These are phyloP conservation scores for Bufo bufo DNA, from an alignment of 2,113 vertebrate genomes.

Conservation along the genomic window DNA sequence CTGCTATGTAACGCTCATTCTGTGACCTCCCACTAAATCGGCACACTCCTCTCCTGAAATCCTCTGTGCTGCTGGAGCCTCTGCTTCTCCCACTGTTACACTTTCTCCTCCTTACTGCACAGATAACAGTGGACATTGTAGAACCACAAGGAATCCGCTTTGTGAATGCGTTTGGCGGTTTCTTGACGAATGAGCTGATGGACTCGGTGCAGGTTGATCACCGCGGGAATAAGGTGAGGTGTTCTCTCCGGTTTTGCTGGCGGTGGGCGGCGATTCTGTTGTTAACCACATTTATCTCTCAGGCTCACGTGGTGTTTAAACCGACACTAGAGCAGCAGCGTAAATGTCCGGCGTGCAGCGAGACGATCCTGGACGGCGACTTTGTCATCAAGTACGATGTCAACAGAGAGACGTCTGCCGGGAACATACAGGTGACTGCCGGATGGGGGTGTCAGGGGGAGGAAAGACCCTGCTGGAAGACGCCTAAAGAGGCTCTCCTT, in stretches of 20 bases:
- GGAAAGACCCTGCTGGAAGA: no score
- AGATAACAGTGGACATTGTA: constrained; percentile 23
- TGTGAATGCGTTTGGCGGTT: neutral
- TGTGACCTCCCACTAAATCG: neutral
- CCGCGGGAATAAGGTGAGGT: neutral
- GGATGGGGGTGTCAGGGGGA: no score
- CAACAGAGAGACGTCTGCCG: constrained; percentile 31
- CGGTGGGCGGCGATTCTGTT: no score
- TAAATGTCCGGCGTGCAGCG: constrained; percentile 25
- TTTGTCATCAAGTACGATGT: constrained; percentile 45
- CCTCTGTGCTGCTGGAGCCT: neutral
- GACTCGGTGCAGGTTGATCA: constrained; percentile 10
- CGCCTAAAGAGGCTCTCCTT: no score
- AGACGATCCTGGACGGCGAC: constrained; percentile 41
- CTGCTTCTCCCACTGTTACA: neutral
- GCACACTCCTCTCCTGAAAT: neutral
- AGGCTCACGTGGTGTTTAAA: constrained; percentile 32
- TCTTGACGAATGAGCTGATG: constrained; percentile 40
- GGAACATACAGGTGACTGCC: constrained; percentile 32
- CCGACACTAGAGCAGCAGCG: constrained; percentile 45
- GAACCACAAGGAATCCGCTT: constrained; percentile 43
- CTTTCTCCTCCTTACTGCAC: neutral
- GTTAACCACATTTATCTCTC: neutral
- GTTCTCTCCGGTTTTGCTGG: no score
- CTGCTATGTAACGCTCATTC: neutral